Conservation (phyloP, 1,140 invertebrate species). For the Lepidurus couesii region DNA sequence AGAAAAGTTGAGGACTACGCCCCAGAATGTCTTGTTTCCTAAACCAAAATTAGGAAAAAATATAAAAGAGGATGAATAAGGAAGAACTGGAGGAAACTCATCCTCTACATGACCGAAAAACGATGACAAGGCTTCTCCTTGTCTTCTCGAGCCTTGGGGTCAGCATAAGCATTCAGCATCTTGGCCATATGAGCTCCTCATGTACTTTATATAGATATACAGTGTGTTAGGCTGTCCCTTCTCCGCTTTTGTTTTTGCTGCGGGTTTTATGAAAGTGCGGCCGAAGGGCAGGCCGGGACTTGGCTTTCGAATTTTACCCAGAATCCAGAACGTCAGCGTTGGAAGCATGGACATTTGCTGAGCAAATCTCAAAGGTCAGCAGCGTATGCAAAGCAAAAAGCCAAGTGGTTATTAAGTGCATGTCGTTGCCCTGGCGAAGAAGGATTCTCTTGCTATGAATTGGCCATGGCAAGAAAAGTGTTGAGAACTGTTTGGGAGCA, state of each 20-base stretch:
- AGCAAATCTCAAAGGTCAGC: conserved; percentile 10
- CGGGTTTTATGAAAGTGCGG: background rate
- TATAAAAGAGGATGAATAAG: background rate
- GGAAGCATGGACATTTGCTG: background rate
- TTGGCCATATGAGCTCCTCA: background rate
- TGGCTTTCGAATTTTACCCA: background rate
- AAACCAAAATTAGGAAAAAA: background rate
- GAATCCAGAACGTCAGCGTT: background rate
- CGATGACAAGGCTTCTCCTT: conserved; percentile 17
- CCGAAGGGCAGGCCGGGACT: background rate
- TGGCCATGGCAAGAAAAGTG: background rate
- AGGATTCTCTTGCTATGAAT: background rate
- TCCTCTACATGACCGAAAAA: background rate
- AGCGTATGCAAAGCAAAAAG: conserved; percentile 6
- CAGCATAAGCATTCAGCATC: background rate
- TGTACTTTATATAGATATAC: background rate
- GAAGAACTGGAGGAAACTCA: background rate
- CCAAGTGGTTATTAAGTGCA: background rate
- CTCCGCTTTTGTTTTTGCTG: conserved; percentile 2
- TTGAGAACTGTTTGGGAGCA: no score
- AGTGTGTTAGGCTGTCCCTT: background rate
- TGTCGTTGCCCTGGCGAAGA: background rate
- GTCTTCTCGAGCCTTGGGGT: background rate
- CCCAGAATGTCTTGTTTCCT: background rate
- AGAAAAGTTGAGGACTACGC: background rate